phyloP scores from a whole-genome alignment of 2,888 invertebrate species.

The Microctonus aethiopoides region DNA sequence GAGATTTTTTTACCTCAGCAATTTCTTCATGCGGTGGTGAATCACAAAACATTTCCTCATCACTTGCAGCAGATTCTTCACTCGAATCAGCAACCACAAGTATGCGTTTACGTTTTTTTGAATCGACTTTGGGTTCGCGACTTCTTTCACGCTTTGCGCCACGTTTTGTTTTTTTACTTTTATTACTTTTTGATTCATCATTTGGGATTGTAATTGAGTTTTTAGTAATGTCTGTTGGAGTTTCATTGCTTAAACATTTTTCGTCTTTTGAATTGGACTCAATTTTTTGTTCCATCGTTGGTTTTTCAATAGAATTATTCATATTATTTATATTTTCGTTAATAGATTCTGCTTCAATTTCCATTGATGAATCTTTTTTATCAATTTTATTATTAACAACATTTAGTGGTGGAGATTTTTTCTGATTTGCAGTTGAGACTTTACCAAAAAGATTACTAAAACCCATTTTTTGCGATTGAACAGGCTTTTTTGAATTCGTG shows the following conservation, averaged over 20 bases:
- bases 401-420: conserved; percentile 27
- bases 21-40: conserved; percentile 38
- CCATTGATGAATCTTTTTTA: conserved; percentile 4
- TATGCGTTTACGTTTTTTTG: conserved; percentile 58
- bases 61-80: conserved; percentile 46
- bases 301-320: not conserved
- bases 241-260: not conserved
- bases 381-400: conserved; percentile 39
- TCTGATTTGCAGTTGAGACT: conserved; percentile 36
- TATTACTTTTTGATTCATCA: conserved; percentile 28
- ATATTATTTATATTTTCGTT: conserved; percentile 10
- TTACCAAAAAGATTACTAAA: conserved; percentile 58
- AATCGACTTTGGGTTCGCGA: conserved; percentile 39
- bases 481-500: conserved; percentile 46
- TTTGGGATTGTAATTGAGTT: conserved; percentile 1
- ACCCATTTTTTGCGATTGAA: conserved; percentile 49
- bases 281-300: not conserved
- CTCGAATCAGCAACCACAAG: conserved; percentile 54
- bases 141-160: conserved; percentile 55
- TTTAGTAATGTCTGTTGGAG: conserved; percentile 3
- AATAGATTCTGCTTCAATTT: conserved; percentile 10
- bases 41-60: conserved; percentile 46
- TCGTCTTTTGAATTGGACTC: not conserved
- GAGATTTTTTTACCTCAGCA: conserved; percentile 42
- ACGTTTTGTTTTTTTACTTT: conserved; percentile 37